These are phyloP conservation scores for Mastomys coucha DNA, from an alignment of 2,113 vertebrate species.

Conservation along the genomic window DNA sequence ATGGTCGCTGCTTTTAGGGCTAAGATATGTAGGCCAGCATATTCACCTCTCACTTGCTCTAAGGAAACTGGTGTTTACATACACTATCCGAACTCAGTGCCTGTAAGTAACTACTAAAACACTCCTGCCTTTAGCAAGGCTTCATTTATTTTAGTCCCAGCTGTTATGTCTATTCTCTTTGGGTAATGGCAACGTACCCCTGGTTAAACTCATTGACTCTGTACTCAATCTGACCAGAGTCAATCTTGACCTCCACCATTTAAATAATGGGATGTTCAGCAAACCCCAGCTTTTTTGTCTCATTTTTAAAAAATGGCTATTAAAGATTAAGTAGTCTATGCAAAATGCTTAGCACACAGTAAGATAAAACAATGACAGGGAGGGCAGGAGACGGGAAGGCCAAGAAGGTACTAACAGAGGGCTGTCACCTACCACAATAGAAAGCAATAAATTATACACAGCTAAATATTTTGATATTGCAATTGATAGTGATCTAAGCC, in stretches of 20 bases:
- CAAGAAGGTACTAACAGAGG: slow-evolving; percentile 15
- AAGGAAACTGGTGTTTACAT: slow-evolving; percentile 23
- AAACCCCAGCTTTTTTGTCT: slow-evolving; percentile 58
- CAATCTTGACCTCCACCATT: slow-evolving; percentile 39
- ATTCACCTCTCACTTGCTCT: neutral
- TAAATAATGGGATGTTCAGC: slow-evolving; percentile 59
- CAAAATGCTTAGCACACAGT: slow-evolving; percentile 60
- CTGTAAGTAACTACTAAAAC: slow-evolving; percentile 5
- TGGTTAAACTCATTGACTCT: slow-evolving; percentile 58
- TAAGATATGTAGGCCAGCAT: slow-evolving; percentile 13
- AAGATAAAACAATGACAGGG: neutral
- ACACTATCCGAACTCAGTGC: neutral
- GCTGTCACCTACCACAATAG: slow-evolving; percentile 32
- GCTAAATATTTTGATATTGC: slow-evolving; percentile 55
- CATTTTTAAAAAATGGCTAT: slow-evolving; percentile 37
- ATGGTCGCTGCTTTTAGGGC: neutral
- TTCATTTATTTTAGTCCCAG: slow-evolving; percentile 49
- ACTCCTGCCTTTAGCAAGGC: neutral
- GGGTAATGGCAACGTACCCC: slow-evolving; percentile 40
- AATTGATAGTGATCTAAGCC: slow-evolving; percentile 45
- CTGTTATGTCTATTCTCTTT: slow-evolving; percentile 34
- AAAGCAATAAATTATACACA: slow-evolving; percentile 55
- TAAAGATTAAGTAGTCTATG: slow-evolving; percentile 62
- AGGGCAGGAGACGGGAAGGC: neutral
- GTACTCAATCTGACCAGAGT: slow-evolving; percentile 47